Conservation (phyloP, 2,888 invertebrate species). For the Ormyrus thymus region DNA sequence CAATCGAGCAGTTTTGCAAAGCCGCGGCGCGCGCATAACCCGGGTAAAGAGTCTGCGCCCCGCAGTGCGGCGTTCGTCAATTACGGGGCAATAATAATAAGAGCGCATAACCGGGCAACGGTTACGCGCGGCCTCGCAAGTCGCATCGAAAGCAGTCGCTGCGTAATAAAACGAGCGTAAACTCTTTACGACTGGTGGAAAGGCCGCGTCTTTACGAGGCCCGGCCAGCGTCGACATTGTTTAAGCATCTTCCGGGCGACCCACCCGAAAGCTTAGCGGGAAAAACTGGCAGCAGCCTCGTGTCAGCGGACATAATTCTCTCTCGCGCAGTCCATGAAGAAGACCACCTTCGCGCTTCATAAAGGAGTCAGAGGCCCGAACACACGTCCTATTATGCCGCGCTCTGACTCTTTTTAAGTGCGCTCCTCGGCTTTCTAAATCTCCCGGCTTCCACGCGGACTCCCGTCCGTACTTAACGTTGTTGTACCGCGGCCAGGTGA, state of each 20-base stretch:
- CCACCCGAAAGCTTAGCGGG: too few species aligned
- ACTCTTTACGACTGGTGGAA: constrained; percentile 38
- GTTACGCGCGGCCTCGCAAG: background rate
- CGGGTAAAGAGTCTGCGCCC: background rate
- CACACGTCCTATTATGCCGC: constrained; percentile 35
- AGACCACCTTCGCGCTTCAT: background rate
- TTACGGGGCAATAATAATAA: constrained; percentile 47
- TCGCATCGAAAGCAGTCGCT: constrained; percentile 1
- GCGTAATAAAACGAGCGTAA: constrained; percentile 32
- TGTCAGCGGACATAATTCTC: constrained; percentile 16
- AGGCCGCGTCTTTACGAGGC: constrained; percentile 19
- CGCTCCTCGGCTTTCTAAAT: constrained; percentile 34
- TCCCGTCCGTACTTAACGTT: constrained; percentile 43
- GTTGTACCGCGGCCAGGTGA: constrained; percentile 55
- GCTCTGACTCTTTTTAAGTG: constrained; percentile 29
- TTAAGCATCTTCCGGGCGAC: background rate
- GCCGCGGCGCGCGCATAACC: background rate
- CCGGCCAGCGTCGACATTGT: background rate
- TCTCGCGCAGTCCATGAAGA: constrained; percentile 25
- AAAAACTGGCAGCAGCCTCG: background rate
- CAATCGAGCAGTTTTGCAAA: background rate
- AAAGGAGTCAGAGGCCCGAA: constrained; percentile 18
- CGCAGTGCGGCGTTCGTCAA: constrained; percentile 15
- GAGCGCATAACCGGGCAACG: background rate
- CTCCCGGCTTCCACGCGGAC: constrained; percentile 1